phyloP scores from a whole-genome alignment of 2,797 vertebrate genomes.

The Atherinosoma microstoma region DNA sequence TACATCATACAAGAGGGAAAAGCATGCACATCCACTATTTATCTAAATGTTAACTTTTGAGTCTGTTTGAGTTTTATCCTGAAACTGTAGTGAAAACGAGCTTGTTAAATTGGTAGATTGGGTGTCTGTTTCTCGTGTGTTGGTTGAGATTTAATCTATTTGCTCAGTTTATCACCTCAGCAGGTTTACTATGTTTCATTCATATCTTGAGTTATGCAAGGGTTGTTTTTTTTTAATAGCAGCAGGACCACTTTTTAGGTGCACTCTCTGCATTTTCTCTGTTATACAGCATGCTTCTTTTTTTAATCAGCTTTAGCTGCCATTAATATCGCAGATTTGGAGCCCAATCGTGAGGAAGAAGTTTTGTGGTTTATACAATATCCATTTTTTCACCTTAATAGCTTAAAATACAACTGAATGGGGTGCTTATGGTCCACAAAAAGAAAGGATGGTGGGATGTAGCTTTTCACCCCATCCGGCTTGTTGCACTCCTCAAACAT shows the following conservation, averaged over 20 bases:
- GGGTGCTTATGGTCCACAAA: not conserved
- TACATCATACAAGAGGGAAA: not conserved
- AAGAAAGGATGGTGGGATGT: conserved; percentile 4
- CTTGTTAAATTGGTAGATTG: not conserved
- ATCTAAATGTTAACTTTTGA: not conserved
- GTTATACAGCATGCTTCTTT: not conserved
- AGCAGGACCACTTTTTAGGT: not conserved
- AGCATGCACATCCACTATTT: not conserved
- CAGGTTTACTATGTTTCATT: not conserved
- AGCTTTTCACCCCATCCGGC: conserved; percentile 13
- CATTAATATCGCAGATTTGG: not conserved
- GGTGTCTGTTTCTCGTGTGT: not conserved
- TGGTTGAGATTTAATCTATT: not conserved
- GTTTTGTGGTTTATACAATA: not conserved
- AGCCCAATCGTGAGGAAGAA: not conserved
- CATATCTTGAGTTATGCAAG: not conserved
- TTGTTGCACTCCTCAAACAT: conserved; percentile 12
- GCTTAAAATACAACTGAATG: conserved; percentile 1
- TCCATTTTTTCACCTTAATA: conserved; percentile 16
- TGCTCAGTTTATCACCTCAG: not conserved
- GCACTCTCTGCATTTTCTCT: not conserved
- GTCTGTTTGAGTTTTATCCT: not conserved
- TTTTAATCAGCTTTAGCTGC: not conserved
- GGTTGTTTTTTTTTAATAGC: not conserved
- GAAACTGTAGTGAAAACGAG: not conserved